Percentiles rank a stretch among this genome's conserved stretches.
phyloP scores from a whole-genome alignment of 2,113 vertebrate species.

The Dendrocopos noguchii region DNA sequence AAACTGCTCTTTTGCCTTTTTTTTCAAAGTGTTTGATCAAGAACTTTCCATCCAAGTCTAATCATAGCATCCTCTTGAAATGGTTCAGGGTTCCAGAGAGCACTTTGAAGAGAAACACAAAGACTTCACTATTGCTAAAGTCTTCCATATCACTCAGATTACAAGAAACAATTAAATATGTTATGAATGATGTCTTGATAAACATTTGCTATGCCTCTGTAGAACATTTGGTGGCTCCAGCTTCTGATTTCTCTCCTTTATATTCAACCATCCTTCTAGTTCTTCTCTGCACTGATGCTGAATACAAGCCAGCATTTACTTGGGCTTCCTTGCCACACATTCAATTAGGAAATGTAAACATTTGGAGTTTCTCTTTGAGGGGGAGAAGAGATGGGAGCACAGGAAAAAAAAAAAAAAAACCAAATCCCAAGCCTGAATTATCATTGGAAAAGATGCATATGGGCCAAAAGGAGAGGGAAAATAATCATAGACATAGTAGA shows the following conservation, averaged over 20 bases:
- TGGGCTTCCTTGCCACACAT: conserved; percentile 7
- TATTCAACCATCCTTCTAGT: neutral
- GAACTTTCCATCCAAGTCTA: conserved; percentile 35
- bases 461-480: neutral
- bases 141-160: conserved; percentile 5
- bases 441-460: neutral
- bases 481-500: neutral
- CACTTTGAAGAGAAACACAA: conserved; percentile 14
- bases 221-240: neutral
- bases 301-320: conserved; percentile 21
- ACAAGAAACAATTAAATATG: conserved; percentile 20
- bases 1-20: neutral
- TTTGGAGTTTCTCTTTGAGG: neutral
- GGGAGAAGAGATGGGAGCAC: accelerated
- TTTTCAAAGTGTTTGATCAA: conserved; percentile 30
- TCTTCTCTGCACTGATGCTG: conserved; percentile 31
- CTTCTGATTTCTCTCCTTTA: conserved; percentile 7
- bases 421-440: neutral
- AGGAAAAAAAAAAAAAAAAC: neutral
- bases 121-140: neutral
- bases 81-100: conserved; percentile 6
- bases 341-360: conserved; percentile 9
- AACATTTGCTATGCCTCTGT: neutral
- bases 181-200: conserved; percentile 13
- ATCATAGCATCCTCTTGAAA: conserved; percentile 24